Base-by-base conservation (phyloP, 2,797 vertebrate species). In the Graptemys geographica region DNA sequence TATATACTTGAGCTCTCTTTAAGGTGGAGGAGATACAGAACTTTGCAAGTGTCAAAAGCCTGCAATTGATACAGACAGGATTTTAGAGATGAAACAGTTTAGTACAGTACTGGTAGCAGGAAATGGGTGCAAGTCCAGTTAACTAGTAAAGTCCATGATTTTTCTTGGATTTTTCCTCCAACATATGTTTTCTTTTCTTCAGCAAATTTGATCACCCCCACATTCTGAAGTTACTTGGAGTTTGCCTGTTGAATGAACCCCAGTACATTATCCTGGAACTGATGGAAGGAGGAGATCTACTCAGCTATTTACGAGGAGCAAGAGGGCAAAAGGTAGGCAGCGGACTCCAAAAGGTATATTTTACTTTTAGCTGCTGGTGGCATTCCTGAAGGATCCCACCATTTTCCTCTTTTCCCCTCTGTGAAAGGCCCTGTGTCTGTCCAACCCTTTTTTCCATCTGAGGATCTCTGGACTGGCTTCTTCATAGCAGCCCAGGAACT, bases 221-320 rank as follows among this genome's bases (percentile, higher is more conserved):
- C 95, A 98, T 99, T 96, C 94, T 98, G 97, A 98, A 98, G 90
- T 97, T 98, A 82, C 97, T 98, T 72, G 98, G 98, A 1, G 97
- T 98, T 47, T 98, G 97, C 83, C 96, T 98, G 37, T 88, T 97
- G 76, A 98, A 98, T 19, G 98, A 99, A 88, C 98, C 98, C 81
- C 98, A 98, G 87, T 98, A 98, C 86, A 98, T 98, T 84, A 98
- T 98, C 76, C 91, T 98, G 88, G 98, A 98, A 90, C 79, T 99
- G 93, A 99, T 99, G 98, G 98, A 98, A 96, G 98, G 98, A 91
- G 98, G 98, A 44, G 98, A 98, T 88, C 98, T 99, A 65, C 98
- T 98, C 41, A 97, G 96, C 59, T 98, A 98, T 89, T 96, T 99
- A 92, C 95, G 98, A 84, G 98, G 96, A 97, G 98, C 98, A 87